Evolutionary conservation across 53 echinoderm and acorn worm species (phyloP).

Genomic region (Glandiceps talaboti): DNA sequence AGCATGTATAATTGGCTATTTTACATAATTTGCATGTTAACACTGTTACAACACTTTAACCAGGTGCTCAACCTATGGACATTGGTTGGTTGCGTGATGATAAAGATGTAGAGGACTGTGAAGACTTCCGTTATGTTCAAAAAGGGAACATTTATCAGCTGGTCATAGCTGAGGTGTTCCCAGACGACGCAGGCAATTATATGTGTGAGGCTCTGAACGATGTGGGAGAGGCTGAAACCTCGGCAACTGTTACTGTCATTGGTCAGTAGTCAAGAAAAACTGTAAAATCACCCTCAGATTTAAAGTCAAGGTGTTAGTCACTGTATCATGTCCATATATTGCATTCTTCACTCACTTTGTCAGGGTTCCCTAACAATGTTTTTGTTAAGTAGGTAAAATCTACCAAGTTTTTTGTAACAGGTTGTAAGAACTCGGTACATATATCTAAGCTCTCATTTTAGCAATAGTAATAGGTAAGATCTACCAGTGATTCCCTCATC

Average conservation of each 20-base stretch:
- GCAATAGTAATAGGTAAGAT: too few species aligned
- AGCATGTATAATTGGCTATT: too few species aligned
- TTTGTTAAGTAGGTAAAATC: too few species aligned
- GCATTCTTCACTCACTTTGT: too few species aligned
- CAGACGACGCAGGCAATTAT: constrained; percentile 90
- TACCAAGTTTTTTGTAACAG: too few species aligned
- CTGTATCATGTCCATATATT: too few species aligned
- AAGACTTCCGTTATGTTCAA: constrained; percentile 80
- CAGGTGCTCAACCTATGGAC: constrained; percentile 97
- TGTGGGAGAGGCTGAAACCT: constrained; percentile 73
- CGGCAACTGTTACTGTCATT: constrained; percentile 57
- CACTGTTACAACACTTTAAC: neutral
- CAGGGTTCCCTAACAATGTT: too few species aligned
- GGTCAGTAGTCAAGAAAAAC: constrained; percentile 34
- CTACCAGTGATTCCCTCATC: too few species aligned
- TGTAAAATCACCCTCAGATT: too few species aligned
- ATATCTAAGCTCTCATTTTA: too few species aligned
- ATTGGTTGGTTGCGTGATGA: constrained; percentile 84
- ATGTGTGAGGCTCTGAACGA: constrained; percentile 98
- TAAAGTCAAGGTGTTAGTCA: too few species aligned
- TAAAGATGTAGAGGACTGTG: constrained; percentile 80
- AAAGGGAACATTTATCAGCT: constrained; percentile 80
- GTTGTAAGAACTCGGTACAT: too few species aligned
- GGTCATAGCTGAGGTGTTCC: constrained; percentile 90
- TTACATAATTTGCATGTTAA: neutral